These are phyloP conservation scores for Tetraodon nigroviridis DNA, from an alignment of 2,113 vertebrate species.

Conservation along the genomic window DNA sequence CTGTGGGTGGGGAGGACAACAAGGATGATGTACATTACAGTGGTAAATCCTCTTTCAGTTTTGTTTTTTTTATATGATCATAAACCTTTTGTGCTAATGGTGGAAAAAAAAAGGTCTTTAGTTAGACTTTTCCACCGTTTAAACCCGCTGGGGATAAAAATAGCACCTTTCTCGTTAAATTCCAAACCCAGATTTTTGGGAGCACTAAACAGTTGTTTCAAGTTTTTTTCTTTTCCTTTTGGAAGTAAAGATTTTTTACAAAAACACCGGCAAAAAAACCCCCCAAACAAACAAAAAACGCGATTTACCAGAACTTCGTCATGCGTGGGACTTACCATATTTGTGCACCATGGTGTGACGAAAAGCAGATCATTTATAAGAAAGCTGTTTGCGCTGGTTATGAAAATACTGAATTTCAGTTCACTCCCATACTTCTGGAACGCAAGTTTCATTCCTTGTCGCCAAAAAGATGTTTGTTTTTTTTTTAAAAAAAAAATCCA, in stretches of 20 bases:
- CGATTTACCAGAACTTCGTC: constrained; percentile 1
- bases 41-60: constrained; percentile 39
- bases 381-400: not conserved
- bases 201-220: not conserved
- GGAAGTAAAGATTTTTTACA: not conserved
- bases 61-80: constrained; percentile 17
- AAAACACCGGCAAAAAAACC: not conserved
- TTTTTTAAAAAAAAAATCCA: no score
- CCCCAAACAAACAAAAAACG: constrained; percentile 1
- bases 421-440: not conserved
- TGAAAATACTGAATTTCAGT: not conserved
- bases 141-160: not conserved
- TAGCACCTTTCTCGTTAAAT: constrained; percentile 4
- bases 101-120: constrained; percentile 1
- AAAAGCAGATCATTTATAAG: constrained; percentile 22
- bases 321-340: constrained; percentile 69
- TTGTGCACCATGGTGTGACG: constrained; percentile 72
- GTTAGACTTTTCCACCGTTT: constrained; percentile 6
- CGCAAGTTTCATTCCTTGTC: constrained; percentile 8
- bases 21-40: constrained; percentile 48
- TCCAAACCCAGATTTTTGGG: constrained; percentile 5
- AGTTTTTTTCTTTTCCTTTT: no score
- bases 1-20: constrained; percentile 43
- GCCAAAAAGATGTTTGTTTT: constrained; percentile 10
- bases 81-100: constrained; percentile 19